Base-by-base conservation (phyloP, 2,797 vertebrate genomes). In the Salmo trutta region DNA sequence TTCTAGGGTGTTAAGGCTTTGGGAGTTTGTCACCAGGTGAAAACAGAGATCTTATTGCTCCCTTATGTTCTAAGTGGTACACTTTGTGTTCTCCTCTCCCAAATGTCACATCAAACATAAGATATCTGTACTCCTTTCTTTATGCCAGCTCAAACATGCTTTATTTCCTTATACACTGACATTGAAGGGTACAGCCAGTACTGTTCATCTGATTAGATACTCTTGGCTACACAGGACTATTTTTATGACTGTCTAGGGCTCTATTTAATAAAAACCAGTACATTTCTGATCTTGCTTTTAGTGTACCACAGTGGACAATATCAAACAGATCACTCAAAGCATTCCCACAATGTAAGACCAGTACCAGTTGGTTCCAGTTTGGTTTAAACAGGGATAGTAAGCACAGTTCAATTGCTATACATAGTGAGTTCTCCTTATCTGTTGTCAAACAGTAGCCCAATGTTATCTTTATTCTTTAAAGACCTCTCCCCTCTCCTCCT, bases 401-500 rank as follows among this genome's bases (percentile, higher is more conserved):
- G 41, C 10, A 47, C 41, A 47, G 2, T 12, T 47, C 10, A 47
- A 10, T 12, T 14, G 10, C 41, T 47, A 47, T 12, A 47, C 41
- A 47, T 47, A 47, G 10, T 3, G 41, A 47, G 41, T 47, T 12
- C 41, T 47, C 10, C 41, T 47, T 47, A 47, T 47, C 41, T 47
- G 41, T 47, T 47, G 41, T 47, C 41, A 47, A 47, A 14, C 10
- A 47, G 41, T 47, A 47, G 41, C 41, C 41, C 10, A 47, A 14
- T 14, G 10, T 47, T 47, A 47, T 47, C 41, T 47, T 47, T 41
- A 10, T 2, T 41, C 7, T 14, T 56, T 1, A 29, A 15, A 75
- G 68, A 81, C 68, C 74, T 76, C 70, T 54, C 7, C 56, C 73
- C 73, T 69, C 0, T 1, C 59, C 31, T 24, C 66, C 21, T 71